phyloP scores from a whole-genome alignment of 2,797 vertebrate species.

The Myotis pilosus region DNA sequence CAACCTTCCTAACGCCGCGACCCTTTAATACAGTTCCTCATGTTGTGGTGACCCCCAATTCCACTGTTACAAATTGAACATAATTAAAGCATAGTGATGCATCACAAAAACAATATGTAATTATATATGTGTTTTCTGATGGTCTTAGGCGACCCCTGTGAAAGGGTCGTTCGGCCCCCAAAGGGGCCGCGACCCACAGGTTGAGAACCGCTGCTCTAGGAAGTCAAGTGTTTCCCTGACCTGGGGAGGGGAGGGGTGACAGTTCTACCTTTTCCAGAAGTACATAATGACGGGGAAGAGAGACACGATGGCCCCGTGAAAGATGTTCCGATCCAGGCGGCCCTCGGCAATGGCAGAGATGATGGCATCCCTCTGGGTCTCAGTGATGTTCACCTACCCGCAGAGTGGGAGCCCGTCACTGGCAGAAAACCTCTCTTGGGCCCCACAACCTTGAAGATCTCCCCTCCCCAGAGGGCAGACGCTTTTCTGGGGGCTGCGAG shows the following conservation, averaged over 20 bases:
- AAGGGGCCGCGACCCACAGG: too few relatives aligned
- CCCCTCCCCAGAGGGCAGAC: neutral
- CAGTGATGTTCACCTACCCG: conserved; percentile 82
- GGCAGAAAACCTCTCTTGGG: neutral
- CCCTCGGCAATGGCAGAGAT: conserved; percentile 69
- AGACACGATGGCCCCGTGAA: conserved; percentile 73
- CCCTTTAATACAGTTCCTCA: too few relatives aligned
- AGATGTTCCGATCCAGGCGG: conserved; percentile 70
- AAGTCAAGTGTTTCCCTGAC: neutral
- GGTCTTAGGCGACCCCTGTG: too few relatives aligned
- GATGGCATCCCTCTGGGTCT: conserved; percentile 77
- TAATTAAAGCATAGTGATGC: too few relatives aligned
- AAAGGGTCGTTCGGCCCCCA: too few relatives aligned
- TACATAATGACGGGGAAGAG: conserved; percentile 81
- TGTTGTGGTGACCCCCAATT: too few relatives aligned
- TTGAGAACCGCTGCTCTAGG: neutral
- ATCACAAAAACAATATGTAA: too few relatives aligned
- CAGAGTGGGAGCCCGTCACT: conserved; percentile 7
- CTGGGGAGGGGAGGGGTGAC: neutral
- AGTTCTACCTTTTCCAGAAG: conserved; percentile 84
- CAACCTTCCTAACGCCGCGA: too few relatives aligned
- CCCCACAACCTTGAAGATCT: neutral
- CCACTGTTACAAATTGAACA: too few relatives aligned
- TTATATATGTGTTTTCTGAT: too few relatives aligned
- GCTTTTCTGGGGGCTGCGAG: neutral